A percentile compares a stretch with the other conserved stretches of the same genome.
Conservation (phyloP, 92 coral and sea anemone species). For the Scolanthus callimorphus region DNA sequence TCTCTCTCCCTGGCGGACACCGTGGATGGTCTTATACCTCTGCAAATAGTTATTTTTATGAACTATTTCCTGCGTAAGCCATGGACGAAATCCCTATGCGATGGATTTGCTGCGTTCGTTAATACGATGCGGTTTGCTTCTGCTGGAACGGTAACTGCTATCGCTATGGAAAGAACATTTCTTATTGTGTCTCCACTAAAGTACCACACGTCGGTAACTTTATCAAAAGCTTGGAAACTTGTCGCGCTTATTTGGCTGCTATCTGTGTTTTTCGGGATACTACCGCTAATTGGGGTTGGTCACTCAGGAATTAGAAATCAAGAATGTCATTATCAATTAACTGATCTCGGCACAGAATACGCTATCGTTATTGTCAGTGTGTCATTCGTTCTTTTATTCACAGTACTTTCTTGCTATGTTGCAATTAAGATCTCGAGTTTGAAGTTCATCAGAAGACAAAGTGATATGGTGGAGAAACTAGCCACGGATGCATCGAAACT, state of each 20-base stretch:
- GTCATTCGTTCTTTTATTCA: constrained; percentile 44
- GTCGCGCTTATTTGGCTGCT: constrained; percentile 52
- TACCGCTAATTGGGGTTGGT: constrained; percentile 79
- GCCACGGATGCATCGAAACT: constrained; percentile 33
- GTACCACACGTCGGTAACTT: constrained; percentile 61
- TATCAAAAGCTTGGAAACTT: constrained; percentile 38
- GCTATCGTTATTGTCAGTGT: constrained; percentile 38
- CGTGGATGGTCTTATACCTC: constrained; percentile 67
- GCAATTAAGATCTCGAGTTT: constrained; percentile 53
- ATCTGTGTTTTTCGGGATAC: constrained; percentile 40
- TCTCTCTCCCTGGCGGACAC: constrained; percentile 86
- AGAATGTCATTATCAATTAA: constrained; percentile 57
- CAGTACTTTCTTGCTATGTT: constrained; percentile 50
- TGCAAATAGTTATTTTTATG: constrained; percentile 69
- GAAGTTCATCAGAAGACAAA: constrained; percentile 62
- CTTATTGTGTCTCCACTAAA: constrained; percentile 57
- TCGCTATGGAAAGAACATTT: constrained; percentile 65
- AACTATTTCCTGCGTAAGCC: constrained; percentile 54
- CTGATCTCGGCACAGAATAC: constrained; percentile 50
- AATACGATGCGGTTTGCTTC: constrained; percentile 74
- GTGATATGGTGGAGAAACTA: constrained; percentile 23
- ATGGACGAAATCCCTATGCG: constrained; percentile 67
- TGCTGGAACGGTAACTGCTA: constrained; percentile 66
- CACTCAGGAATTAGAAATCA: constrained; percentile 59
- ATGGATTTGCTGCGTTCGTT: constrained; percentile 28